A percentile compares a stretch with the other conserved stretches of the same genome.
Evolutionary conservation across 2,797 vertebrate species (phyloP).

Genomic region (Dendrocincla tyrannina): DNA sequence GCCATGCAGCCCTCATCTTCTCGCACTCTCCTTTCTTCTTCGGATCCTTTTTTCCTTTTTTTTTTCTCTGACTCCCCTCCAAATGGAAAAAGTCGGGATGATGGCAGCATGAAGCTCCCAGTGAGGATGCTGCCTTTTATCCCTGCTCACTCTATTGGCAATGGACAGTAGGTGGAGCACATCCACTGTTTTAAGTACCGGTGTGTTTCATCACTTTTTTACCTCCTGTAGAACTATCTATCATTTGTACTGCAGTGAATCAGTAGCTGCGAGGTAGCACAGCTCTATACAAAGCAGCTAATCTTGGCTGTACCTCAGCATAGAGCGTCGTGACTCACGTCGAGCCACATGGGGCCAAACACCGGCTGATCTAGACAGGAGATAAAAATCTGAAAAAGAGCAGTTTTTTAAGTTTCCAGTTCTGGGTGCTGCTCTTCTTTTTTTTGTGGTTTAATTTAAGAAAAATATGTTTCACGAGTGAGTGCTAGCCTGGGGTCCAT

Average conservation of each 20-base stretch:
- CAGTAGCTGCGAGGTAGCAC: constrained; percentile 35
- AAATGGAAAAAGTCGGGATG: neutral
- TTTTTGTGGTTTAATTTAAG: too few relatives aligned
- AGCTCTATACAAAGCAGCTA: constrained; percentile 24
- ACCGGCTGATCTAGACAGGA: neutral
- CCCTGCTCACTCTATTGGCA: neutral
- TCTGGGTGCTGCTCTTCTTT: neutral
- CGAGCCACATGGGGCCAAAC: neutral
- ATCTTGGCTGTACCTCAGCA: constrained; percentile 32
- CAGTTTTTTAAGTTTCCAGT: neutral
- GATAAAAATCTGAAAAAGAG: neutral
- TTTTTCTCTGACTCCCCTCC: neutral
- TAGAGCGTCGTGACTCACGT: neutral
- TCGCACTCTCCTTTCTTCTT: neutral
- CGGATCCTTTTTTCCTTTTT: neutral
- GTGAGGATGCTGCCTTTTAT: neutral
- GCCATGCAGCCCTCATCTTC: neutral
- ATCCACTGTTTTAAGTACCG: constrained; percentile 21
- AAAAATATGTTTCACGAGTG: neutral
- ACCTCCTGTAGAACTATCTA: neutral
- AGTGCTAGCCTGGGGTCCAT: neutral
- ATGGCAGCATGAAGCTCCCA: neutral
- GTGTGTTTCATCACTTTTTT: neutral
- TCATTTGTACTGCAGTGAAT: constrained; percentile 65
- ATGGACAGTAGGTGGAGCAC: constrained; percentile 71